Conservation (phyloP, 2,797 vertebrate species). For the Bufotes viridis region DNA sequence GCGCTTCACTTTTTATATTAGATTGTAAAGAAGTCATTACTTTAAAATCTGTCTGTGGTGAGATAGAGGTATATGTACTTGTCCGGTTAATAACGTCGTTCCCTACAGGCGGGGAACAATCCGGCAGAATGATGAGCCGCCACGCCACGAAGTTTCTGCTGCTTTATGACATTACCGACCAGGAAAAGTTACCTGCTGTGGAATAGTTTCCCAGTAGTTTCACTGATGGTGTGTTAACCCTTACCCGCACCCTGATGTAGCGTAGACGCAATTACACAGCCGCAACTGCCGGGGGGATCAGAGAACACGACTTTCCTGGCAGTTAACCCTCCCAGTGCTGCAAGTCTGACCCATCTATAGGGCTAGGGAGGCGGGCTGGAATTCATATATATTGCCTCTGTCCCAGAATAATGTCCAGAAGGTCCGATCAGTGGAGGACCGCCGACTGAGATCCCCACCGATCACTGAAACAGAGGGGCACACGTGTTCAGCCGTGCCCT, state of each 20-base stretch:
- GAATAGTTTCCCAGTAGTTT: neutral
- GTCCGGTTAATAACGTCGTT: slow-evolving; percentile 25
- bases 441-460: too few relatives aligned
- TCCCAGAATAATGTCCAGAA: too few relatives aligned
- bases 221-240: neutral
- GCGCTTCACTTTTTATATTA: slow-evolving; percentile 32
- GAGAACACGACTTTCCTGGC: too few relatives aligned
- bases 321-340: too few relatives aligned
- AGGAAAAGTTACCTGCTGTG: neutral
- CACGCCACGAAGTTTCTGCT: neutral
- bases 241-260: neutral
- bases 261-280: too few relatives aligned
- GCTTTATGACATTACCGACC: neutral
- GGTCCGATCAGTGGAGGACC: too few relatives aligned
- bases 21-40: slow-evolving; percentile 43
- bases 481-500: too few relatives aligned
- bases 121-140: slow-evolving; percentile 13
- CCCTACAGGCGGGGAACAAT: neutral
- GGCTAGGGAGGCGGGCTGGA: too few relatives aligned
- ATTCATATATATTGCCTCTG: too few relatives aligned
- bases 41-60: slow-evolving; percentile 18
- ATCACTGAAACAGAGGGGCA: too few relatives aligned
- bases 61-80: slow-evolving; percentile 24
- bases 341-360: too few relatives aligned
- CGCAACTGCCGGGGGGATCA: too few relatives aligned